Conservation (phyloP, 1,140 invertebrate species). For the Glossosoma conforme region DNA sequence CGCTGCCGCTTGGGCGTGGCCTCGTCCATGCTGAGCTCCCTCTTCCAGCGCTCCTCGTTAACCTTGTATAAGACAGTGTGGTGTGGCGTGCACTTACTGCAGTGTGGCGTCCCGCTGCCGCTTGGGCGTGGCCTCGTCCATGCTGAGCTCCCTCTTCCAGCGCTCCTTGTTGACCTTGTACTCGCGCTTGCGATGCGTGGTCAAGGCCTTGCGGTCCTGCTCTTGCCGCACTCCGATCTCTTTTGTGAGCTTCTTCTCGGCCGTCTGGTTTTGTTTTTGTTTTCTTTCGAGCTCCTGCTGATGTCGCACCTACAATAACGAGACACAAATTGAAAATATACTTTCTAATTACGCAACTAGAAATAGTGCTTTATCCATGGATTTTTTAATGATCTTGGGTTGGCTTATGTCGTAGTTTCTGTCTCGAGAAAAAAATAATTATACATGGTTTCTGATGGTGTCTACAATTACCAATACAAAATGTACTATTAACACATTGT, state of each 20-base stretch:
- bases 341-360: too few relatives aligned
- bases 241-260: conserved; percentile 91
- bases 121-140: conserved; percentile 89
- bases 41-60: conserved; percentile 95
- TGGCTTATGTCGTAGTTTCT: too few relatives aligned
- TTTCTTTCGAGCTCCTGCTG: conserved; percentile 86
- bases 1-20: conserved; percentile 87
- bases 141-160: conserved; percentile 89
- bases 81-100: too few relatives aligned
- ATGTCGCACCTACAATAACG: conserved; percentile 57
- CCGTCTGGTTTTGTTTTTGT: conserved; percentile 78
- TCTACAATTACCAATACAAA: too few relatives aligned
- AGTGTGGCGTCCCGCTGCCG: conserved; percentile 85
- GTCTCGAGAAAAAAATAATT: too few relatives aligned
- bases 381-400: too few relatives aligned
- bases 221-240: conserved; percentile 88
- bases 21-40: conserved; percentile 85
- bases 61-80: too few relatives aligned
- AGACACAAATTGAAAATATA: too few relatives aligned
- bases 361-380: too few relatives aligned
- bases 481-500: too few relatives aligned
- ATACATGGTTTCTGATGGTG: too few relatives aligned
- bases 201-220: conserved; percentile 78
- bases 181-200: conserved; percentile 91
- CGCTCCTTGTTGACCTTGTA: conserved; percentile 97